Base-by-base conservation (phyloP, 2,113 vertebrate genomes). In the Oryzias javanicus region DNA sequence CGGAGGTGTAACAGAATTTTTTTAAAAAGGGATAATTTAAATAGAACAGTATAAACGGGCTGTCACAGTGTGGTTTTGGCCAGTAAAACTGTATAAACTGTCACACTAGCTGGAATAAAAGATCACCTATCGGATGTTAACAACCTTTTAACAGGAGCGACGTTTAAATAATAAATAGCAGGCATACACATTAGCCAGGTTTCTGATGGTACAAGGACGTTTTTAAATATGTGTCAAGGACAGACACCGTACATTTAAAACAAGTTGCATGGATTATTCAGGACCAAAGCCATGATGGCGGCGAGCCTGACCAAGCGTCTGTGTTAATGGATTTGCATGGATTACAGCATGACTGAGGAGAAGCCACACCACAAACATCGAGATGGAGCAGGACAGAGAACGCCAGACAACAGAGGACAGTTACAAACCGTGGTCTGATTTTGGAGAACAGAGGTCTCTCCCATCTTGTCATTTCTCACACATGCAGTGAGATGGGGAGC, bases 371-470 rank as follows among this genome's bases (percentile, higher is more conserved):
- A 94, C 94, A 93, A 92, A 76, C 48, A 93, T 91, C 90, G 91
- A 94, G 92, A 92, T 64, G 77, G 42, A 91, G 68, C 70, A 20
- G 55, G 49, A 63, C 15, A 52, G 62, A 65, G 47, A 35, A 35
- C 57, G 74, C 55, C 82, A 63, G 76, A 87, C 42, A 58, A 77
- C 67, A 80, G 65, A 83, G 76, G 82, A 92, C 86, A 94, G 92
- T 92, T 98, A 99, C 97, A 97, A 98, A 99, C 97, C 97, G 96
- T 99, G 94, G 94, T 97, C 95, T 95, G 95, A 96, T 96, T 98
- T 94, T 96, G 97, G 93, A 96, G 95, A 84, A 95, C 94, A 92
- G 95, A 94, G 93, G 95, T 92, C 89, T 98, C 97, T 93, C 94
- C 95, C 92, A 94, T 93, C 94, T 98, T 98, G 93, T 99, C 96